Evolutionary conservation across 2,113 vertebrate species (phyloP).

Genomic region (Chloroceryle aenea): DNA sequence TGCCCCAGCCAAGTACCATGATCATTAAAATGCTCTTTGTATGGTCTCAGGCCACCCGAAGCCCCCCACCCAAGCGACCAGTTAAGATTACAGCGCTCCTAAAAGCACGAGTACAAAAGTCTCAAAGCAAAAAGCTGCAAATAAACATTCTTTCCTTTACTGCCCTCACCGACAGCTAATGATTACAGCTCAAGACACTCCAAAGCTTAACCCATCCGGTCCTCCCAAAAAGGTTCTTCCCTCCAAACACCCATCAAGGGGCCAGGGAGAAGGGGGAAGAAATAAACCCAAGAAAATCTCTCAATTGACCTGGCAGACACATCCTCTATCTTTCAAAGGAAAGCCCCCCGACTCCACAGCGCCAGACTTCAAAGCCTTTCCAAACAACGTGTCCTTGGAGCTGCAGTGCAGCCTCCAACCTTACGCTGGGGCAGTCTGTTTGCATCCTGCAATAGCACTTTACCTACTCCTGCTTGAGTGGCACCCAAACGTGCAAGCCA

Average conservation of each 20-base stretch:
- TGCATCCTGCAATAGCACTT: not conserved
- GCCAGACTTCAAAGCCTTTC: slow-evolving; percentile 13
- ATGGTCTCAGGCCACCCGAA: not conserved
- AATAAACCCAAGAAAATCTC: not conserved
- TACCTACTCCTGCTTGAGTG: rapidly evolving
- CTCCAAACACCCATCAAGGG: not conserved
- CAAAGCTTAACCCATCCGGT: slow-evolving; percentile 45
- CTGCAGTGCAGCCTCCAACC: rapidly evolving
- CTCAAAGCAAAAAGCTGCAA: slow-evolving; percentile 57
- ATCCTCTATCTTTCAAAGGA: not conserved
- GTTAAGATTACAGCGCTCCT: slow-evolving; percentile 44
- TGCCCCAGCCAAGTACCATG: not conserved
- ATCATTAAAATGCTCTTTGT: slow-evolving; percentile 41
- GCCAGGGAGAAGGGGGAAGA: rapidly evolving
- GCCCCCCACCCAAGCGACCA: not conserved
- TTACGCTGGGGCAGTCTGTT: not conserved
- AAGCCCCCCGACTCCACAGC: not conserved
- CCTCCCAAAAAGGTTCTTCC: not conserved
- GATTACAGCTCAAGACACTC: slow-evolving; percentile 51
- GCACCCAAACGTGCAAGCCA: not conserved
- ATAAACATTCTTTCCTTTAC: slow-evolving; percentile 65
- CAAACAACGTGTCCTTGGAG: not conserved
- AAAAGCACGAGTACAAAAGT: slow-evolving; percentile 38
- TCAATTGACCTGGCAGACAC: not conserved
- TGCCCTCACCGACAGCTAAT: slow-evolving; percentile 52